Conservation (phyloP, 2,888 invertebrate genomes). For the Caenorhabditis parvicauda region DNA sequence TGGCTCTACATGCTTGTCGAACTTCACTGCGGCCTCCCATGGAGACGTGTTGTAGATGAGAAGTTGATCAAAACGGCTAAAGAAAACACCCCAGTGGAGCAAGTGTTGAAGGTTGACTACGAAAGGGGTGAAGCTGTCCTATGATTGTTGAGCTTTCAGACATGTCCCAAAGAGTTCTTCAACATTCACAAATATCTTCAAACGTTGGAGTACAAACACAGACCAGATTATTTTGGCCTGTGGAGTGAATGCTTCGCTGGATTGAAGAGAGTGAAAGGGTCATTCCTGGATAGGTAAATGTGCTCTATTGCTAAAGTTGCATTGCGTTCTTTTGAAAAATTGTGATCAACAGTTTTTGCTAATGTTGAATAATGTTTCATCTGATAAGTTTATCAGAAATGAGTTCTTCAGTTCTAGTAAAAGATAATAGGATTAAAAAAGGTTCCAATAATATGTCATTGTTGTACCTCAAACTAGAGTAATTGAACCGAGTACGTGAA, state of each 20-base stretch:
- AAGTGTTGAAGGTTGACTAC: conserved; percentile 12
- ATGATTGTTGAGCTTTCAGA: conserved; percentile 5
- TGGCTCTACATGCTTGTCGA: conserved; percentile 45
- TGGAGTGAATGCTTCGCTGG: conserved; percentile 35
- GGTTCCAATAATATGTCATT: too few species aligned
- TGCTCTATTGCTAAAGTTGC: too few species aligned
- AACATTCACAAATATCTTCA: conserved; percentile 33
- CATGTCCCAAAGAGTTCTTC: conserved; percentile 32
- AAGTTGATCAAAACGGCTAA: conserved; percentile 29
- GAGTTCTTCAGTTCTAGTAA: too few species aligned
- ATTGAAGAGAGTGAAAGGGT: conserved; percentile 34
- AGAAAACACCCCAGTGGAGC: conserved; percentile 12
- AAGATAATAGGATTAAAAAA: too few species aligned
- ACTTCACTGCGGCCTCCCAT: conserved; percentile 35
- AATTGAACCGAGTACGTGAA: too few species aligned
- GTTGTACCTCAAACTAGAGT: too few species aligned
- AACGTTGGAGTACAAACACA: conserved; percentile 18
- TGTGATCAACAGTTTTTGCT: too few species aligned
- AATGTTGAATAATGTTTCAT: too few species aligned
- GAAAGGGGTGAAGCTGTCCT: neutral
- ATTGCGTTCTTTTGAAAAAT: too few species aligned
- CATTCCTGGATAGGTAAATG: conserved; percentile 32
- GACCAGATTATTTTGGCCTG: conserved; percentile 39
- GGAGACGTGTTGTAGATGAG: conserved; percentile 35
- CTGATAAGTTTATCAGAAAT: too few species aligned